These are phyloP conservation scores for Abrostola tripartita DNA, from an alignment of 2,888 invertebrate species.

Conservation along the genomic window DNA sequence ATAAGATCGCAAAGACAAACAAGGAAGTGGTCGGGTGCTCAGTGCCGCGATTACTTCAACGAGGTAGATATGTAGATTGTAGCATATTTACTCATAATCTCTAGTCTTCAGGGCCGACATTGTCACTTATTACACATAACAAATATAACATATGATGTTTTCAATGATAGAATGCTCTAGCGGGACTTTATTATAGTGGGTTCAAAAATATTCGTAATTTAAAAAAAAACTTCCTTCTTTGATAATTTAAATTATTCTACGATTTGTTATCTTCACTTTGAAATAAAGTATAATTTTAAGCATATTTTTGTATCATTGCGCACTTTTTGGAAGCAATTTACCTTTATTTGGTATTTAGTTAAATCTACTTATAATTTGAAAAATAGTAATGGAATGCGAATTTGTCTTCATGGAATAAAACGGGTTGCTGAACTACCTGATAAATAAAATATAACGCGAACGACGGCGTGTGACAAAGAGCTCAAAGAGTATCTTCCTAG, in stretches of 20 bases:
- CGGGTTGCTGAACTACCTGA: slow-evolving; percentile 54
- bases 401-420: slow-evolving; percentile 46
- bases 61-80: slow-evolving; percentile 65
- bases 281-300: too few species aligned
- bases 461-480: slow-evolving; percentile 65
- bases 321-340: too few species aligned
- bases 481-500: slow-evolving; percentile 73
- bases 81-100: slow-evolving; percentile 73
- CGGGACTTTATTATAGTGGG: slow-evolving; percentile 9
- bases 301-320: too few species aligned
- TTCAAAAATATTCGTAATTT: not conserved
- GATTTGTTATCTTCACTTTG: too few species aligned
- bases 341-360: too few species aligned
- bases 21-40: slow-evolving; percentile 78
- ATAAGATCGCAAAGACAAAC: slow-evolving; percentile 80
- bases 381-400: slow-evolving; percentile 40
- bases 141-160: slow-evolving; percentile 8
- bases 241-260: too few species aligned
- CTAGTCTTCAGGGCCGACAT: slow-evolving; percentile 67
- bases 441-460: slow-evolving; percentile 53
- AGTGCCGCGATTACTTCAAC: slow-evolving; percentile 69
- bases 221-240: too few species aligned
- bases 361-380: slow-evolving; percentile 10
- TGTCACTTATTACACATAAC: slow-evolving; percentile 23
- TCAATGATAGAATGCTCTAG: slow-evolving; percentile 1